Evolutionary conservation across 2,113 vertebrate species (phyloP).

Genomic region (Enhydra lutris): DNA sequence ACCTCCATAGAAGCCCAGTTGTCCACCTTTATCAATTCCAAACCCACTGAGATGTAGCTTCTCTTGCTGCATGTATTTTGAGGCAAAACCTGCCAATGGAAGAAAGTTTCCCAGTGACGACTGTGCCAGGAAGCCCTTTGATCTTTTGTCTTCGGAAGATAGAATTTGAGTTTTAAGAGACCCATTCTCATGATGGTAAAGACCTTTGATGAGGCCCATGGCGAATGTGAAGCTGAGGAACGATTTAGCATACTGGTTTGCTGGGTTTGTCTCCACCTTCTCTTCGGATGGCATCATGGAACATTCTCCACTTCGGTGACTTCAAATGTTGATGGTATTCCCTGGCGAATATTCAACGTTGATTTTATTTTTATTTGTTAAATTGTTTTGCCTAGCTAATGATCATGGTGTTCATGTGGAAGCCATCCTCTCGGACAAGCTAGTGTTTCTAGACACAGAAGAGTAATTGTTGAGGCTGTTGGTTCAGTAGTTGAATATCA

Average conservation of each 20-base stretch:
- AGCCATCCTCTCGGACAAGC: neutral
- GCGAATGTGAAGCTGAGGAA: neutral
- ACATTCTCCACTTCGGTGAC: neutral
- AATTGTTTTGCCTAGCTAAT: neutral
- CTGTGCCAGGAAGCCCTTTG: neutral
- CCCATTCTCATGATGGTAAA: neutral
- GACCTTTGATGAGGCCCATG: neutral
- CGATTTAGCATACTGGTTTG: neutral
- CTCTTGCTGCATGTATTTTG: slow-evolving; percentile 23
- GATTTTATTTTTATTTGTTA: neutral
- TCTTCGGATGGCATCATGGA: neutral
- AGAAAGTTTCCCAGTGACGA: neutral
- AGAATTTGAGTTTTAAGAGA: neutral
- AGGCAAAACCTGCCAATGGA: neutral
- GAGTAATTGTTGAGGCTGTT: neutral
- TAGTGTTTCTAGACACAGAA: neutral
- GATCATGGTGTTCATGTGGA: neutral
- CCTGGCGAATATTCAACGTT: neutral
- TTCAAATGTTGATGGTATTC: neutral
- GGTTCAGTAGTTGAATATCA: neutral
- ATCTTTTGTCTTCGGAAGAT: neutral
- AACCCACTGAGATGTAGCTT: neutral
- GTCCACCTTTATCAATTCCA: neutral
- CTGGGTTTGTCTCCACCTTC: neutral
- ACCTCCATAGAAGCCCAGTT: neutral